Evolutionary conservation across 2,113 vertebrate genomes (phyloP), one percentile per base, ranked within the genome.

Genomic region (Tachysurus vachellii): DNA sequence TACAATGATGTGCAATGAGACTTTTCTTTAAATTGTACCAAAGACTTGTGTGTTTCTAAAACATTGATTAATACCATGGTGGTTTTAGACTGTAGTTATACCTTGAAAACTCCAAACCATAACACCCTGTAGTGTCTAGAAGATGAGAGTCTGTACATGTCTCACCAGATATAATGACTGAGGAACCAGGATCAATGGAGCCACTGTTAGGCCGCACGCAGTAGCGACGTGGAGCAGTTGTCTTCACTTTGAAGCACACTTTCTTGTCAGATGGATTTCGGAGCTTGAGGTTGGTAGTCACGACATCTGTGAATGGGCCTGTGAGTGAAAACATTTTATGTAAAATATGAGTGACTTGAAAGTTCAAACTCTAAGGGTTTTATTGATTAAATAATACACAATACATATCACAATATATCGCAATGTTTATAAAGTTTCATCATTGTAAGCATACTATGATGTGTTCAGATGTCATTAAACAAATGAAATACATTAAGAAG

Each of bases 161-260:
- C 88, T 93, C 94, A 97, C 97, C 97, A 90, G 96, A 97, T 90
- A 97, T 96, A 85, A 94, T 95, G 91, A 97, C 94, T 82, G 94
- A 94, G 0, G 92, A 93, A 80, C 96, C 96, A 4, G 97, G 95
- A 4, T 97, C 97, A 87, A 97, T 96, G 88, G 96, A 91, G 71
- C 97, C 97, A 89, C 97, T 97, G 95, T 97, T 97, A 5, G 97
- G 97, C 87, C 97, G 94, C 92, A 97, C 97, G 21, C 97, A 97
- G 92, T 97, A 97, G 89, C 97, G 95, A 76, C 96, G 95, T 81
- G 97, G 97, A 0, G 97, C 97, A 84, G 97, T 97, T 83, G 97
- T 97, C 94, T 97, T 97, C 93, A 97, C 97, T 94, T 97, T 97
- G 93, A 97, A 97, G 91, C 96, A 97, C 88, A 97, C 94, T 95